Conservation (phyloP, 2,797 vertebrate genomes). For the Ptychobarbus kaznakovi region DNA sequence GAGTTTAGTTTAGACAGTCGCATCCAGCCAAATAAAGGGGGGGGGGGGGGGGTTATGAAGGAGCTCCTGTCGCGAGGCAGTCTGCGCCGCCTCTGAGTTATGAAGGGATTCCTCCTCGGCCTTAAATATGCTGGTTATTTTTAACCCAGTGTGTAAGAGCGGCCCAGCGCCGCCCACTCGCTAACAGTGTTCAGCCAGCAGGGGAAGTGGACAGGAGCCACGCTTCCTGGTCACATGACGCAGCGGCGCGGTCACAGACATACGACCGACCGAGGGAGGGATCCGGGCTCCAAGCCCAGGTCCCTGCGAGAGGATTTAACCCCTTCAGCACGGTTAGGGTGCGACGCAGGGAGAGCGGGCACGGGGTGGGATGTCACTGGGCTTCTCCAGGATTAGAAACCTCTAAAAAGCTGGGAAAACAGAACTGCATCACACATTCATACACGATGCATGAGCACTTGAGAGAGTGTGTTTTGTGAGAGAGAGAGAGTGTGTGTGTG, state of each 20-base stretch:
- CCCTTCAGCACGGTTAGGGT: constrained; percentile 72
- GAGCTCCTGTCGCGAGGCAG: constrained; percentile 74
- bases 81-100: constrained; percentile 90
- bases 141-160: constrained; percentile 94
- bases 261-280: constrained; percentile 64
- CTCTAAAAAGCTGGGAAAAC: constrained; percentile 87
- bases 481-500: background rate
- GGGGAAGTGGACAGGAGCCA: constrained; percentile 95
- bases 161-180: constrained; percentile 83
- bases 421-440: background rate
- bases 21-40: constrained; percentile 51
- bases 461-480: background rate
- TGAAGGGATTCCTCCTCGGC: constrained; percentile 91
- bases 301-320: constrained; percentile 67
- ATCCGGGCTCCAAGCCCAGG: constrained; percentile 39
- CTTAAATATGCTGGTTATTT: constrained; percentile 99
- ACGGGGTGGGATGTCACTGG: constrained; percentile 87
- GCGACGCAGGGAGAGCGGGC: constrained; percentile 70
- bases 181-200: constrained; percentile 92
- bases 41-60: constrained; percentile 59
- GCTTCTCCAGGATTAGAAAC: constrained; percentile 96
- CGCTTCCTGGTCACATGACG: constrained; percentile 95
- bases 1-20: constrained; percentile 23
- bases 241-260: constrained; percentile 81
- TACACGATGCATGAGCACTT: background rate